Conservation (phyloP, 1,140 invertebrate species). For the Ectropis grisescens region DNA sequence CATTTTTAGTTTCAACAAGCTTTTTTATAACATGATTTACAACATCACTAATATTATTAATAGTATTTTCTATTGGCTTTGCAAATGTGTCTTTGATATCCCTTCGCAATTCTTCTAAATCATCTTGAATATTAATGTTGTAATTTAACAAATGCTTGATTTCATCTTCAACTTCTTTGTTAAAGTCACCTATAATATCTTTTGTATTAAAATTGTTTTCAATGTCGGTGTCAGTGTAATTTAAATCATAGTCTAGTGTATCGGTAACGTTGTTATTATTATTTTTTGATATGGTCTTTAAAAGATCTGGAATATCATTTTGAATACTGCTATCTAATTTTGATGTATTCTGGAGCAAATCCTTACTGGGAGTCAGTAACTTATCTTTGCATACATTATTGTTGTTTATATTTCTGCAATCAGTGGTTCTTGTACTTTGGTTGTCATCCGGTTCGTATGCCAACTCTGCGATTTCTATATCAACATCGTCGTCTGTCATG, state of each 20-base stretch:
- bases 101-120: conserved; percentile 59
- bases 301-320: conserved; percentile 49
- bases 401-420: conserved; percentile 24
- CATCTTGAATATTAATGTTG: conserved; percentile 62
- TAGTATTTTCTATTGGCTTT: conserved; percentile 60
- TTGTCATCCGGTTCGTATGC: conserved; percentile 21
- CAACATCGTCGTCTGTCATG: conserved; percentile 59
- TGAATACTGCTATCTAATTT: conserved; percentile 18
- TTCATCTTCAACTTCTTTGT: conserved; percentile 70
- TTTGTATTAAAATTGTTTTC: conserved; percentile 59
- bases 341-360: conserved; percentile 12
- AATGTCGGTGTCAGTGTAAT: conserved; percentile 45
- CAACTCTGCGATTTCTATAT: conserved; percentile 37
- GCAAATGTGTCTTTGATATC: conserved; percentile 64
- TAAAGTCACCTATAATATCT: conserved; percentile 70
- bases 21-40: conserved; percentile 66
- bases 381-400: conserved; percentile 19
- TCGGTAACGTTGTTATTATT: conserved; percentile 40
- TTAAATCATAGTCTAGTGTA: conserved; percentile 25
- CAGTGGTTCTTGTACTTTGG: conserved; percentile 13
- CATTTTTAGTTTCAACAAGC: conserved; percentile 44
- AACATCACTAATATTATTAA: conserved; percentile 66
- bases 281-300: conserved; percentile 43
- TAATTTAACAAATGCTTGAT: conserved; percentile 58
- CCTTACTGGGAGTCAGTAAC: conserved; percentile 7